Percentiles rank a stretch among this genome's conserved stretches.
Conservation (phyloP, 1,140 invertebrate genomes). For the Platyscapa corneri region DNA sequence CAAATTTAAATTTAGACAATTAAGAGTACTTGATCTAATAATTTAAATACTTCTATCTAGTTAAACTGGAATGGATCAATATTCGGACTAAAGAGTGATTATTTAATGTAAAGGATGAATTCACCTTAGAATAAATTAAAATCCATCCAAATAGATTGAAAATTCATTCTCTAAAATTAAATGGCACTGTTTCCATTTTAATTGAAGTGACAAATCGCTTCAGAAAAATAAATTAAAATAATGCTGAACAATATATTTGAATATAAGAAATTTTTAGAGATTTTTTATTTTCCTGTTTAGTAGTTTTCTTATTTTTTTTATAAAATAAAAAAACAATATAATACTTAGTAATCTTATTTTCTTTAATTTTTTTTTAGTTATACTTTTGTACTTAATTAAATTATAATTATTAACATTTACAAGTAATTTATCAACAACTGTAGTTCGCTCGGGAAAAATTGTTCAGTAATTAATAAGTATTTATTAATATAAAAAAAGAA, state of each 20-base stretch:
- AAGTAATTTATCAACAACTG: neutral
- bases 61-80: no score
- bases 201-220: neutral
- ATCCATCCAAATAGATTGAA: neutral
- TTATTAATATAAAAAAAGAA: neutral
- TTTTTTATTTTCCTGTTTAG: no score
- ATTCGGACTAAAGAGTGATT: no score
- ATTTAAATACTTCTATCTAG: neutral
- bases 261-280: no score
- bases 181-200: neutral
- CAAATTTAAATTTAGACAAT: neutral
- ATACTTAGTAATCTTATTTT: neutral
- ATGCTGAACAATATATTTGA: no score
- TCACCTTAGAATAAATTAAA: neutral
- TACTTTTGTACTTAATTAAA: neutral
- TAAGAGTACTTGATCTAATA: neutral
- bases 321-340: neutral
- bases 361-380: neutral
- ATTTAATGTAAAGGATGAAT: neutral
- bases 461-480: neutral
- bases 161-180: neutral
- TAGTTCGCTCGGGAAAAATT: neutral
- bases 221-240: neutral
- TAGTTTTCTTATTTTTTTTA: neutral
- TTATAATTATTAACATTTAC: neutral